Evolutionary conservation across 2,888 invertebrate species (phyloP).

Genomic region (Eristalinus aeneus): DNA sequence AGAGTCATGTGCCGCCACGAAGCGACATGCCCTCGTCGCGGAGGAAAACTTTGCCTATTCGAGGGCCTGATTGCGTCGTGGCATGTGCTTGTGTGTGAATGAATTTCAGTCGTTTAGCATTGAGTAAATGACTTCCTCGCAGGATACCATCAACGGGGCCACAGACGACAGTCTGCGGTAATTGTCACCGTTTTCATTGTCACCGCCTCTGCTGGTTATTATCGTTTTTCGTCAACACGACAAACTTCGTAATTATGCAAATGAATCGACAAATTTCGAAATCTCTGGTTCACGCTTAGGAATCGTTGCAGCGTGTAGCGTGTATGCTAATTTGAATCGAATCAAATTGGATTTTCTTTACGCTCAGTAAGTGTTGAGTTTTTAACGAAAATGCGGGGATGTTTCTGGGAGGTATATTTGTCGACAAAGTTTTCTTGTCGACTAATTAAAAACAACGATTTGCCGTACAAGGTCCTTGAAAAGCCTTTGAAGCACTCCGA

Average conservation of each 20-base stretch:
- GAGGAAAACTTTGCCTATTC: constrained; percentile 32
- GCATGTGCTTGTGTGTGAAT: not conserved
- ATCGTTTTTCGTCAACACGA: not conserved
- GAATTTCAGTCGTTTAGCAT: constrained; percentile 27
- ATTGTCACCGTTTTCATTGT: constrained; percentile 1
- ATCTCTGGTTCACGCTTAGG: constrained; percentile 1
- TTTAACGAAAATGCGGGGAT: not conserved
- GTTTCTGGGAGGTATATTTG: not conserved
- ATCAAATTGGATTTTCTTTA: constrained; percentile 21
- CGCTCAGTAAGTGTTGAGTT: not conserved
- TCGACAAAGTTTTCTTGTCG: not conserved
- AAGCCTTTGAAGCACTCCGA: too few relatives aligned
- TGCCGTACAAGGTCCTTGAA: too few relatives aligned
- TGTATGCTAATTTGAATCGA: not conserved
- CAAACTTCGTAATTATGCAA: constrained; percentile 60
- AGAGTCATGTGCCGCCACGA: constrained; percentile 33
- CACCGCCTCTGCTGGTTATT: not conserved
- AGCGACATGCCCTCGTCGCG: constrained; percentile 17
- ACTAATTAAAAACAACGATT: too few relatives aligned
- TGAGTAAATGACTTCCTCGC: constrained; percentile 41
- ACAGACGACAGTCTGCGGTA: constrained; percentile 19
- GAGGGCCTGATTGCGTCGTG: constrained; percentile 27
- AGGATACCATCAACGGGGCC: constrained; percentile 8
- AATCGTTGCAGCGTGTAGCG: not conserved
- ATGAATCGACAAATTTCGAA: constrained; percentile 51